Percentiles rank a stretch among this genome's conserved stretches.
Evolutionary conservation across 2,797 vertebrate genomes (phyloP).

Genomic region (Pseudochirops cupreus): DNA sequence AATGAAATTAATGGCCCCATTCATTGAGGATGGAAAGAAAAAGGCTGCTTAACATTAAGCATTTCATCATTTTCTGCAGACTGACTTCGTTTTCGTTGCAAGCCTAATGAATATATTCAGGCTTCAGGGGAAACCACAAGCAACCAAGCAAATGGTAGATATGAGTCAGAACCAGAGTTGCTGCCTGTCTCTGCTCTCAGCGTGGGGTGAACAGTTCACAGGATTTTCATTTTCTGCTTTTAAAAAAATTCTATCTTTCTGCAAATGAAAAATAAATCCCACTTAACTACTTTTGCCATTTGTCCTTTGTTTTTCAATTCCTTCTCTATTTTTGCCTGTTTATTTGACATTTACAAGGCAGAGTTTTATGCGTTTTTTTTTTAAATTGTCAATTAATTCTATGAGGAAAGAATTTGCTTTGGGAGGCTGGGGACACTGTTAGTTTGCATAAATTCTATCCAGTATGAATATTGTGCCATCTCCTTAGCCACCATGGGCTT

Average conservation of each 20-base stretch:
- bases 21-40: slow-evolving; percentile 34
- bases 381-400: slow-evolving; percentile 19
- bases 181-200: slow-evolving; percentile 38
- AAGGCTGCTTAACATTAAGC: slow-evolving; percentile 29
- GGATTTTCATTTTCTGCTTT: slow-evolving; percentile 52
- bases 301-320: slow-evolving; percentile 51
- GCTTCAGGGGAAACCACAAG: slow-evolving; percentile 45
- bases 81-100: slow-evolving; percentile 54
- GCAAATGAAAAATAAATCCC: not conserved
- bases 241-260: slow-evolving; percentile 27
- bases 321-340: slow-evolving; percentile 46
- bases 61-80: slow-evolving; percentile 48
- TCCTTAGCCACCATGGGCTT: not conserved
- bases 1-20: slow-evolving; percentile 2
- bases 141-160: slow-evolving; percentile 50
- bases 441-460: slow-evolving; percentile 29
- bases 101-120: slow-evolving; percentile 60
- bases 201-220: slow-evolving; percentile 36
- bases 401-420: slow-evolving; percentile 41
- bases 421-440: slow-evolving; percentile 27
- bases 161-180: slow-evolving; percentile 32
- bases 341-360: slow-evolving; percentile 50
- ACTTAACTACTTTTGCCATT: slow-evolving; percentile 10
- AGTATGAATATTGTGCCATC: not conserved
- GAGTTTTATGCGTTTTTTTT: slow-evolving; percentile 11